Evolutionary conservation across 2,113 vertebrate genomes (phyloP).

Genomic region (Onychostruthus taczanowskii): DNA sequence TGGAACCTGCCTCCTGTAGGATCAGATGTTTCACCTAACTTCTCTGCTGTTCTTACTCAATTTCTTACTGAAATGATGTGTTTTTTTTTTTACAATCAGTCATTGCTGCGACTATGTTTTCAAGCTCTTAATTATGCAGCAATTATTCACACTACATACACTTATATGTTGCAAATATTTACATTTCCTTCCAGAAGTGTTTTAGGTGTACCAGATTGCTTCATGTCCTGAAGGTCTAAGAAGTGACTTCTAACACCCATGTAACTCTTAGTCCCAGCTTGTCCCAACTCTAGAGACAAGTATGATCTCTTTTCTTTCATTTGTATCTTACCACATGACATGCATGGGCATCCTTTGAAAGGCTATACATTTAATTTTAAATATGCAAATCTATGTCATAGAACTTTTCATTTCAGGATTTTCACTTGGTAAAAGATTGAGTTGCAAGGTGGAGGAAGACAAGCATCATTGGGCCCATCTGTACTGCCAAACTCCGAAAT

Average conservation of each 20-base stretch:
- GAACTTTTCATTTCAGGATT: background rate
- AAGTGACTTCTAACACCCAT: background rate
- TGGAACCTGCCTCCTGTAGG: background rate
- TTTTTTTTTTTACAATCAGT: fast-evolving
- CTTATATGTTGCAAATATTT: background rate
- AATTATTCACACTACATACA: background rate
- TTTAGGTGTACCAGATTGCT: background rate
- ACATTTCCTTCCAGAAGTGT: background rate
- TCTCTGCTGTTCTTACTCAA: background rate
- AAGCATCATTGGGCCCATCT: background rate
- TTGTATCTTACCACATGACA: background rate
- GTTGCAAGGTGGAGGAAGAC: background rate
- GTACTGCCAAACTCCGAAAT: background rate
- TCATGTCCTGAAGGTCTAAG: background rate
- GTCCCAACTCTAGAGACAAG: background rate
- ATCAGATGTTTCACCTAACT: background rate
- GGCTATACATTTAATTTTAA: background rate
- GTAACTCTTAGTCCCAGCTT: background rate
- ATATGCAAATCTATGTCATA: background rate
- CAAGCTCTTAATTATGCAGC: background rate
- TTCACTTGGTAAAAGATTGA: background rate
- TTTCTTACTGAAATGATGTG: background rate
- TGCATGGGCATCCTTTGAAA: background rate
- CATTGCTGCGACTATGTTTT: background rate
- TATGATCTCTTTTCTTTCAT: background rate